Evolutionary conservation across 2,113 vertebrate species (phyloP), one percentile per base, ranked within the genome.

Genomic region (Todiramphus chloris): DNA sequence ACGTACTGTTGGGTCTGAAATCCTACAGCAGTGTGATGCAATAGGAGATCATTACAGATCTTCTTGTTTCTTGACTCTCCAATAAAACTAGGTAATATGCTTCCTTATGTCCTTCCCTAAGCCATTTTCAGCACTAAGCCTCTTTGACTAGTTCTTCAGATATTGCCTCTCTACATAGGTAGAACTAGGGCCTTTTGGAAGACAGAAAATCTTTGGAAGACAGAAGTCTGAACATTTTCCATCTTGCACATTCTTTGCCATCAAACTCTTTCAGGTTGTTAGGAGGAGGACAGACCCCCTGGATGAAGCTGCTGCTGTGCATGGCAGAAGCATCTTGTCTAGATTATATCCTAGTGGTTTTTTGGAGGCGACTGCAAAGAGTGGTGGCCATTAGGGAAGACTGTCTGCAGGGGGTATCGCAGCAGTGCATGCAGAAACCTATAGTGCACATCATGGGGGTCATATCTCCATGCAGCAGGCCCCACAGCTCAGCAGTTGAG

Each of bases 401-500:
- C 48, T 27, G 17, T 33, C 23, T 20, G 19, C 44, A 10, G 7
- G 13, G 24, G 13, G 4, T 43, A 19, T 37, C 41, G 66, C 31
- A 33, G 77, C 3, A 1, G 28, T 16, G 13, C 5, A 1, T 27
- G 7, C 23, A 64, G 59, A 51, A 83, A n/a, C 28, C 31, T 5
- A 1, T 0, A 53, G 33, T 16, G 35, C 70, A 16, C 41, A 13
- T 9, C 0, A 0, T 5, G 25, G 20, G 33, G 11, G 8, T 31
- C 0, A 0, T 13, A 27, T 46, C 70, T 44, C n/a, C 8, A 1
- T 16, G 13, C 48, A 17, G 4, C 23, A 64, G 46, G 25, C 41
- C 74, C 30, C 24, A 1, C 13, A 11, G 23, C 19, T 60, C 30
- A 24, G 80, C 0, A 0, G 30, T 76, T 13, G 31, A 58, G 62